These are phyloP conservation scores for Agrilus planipennis DNA, from an alignment of 1,140 invertebrate genomes.

Conservation along the genomic window DNA sequence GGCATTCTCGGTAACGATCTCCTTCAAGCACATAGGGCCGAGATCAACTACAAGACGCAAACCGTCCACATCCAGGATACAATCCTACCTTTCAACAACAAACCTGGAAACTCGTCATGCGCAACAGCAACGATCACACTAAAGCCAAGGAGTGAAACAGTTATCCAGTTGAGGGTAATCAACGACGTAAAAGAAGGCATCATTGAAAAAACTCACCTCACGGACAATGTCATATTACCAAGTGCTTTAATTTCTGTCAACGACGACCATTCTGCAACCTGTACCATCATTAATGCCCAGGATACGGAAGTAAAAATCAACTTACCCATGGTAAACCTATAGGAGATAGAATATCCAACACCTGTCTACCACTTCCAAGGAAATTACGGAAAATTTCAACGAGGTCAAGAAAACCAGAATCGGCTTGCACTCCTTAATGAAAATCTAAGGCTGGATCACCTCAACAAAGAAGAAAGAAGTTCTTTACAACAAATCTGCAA, in stretches of 20 bases:
- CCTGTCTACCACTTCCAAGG: too few relatives aligned
- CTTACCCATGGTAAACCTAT: too few relatives aligned
- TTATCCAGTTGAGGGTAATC: background rate
- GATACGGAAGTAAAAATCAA: background rate
- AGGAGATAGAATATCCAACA: too few relatives aligned
- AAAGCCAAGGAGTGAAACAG: background rate
- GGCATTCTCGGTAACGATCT: slow-evolving; percentile 3
- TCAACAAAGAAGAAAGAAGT: slow-evolving; percentile 17
- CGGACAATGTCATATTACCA: background rate
- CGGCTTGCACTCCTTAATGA: too few relatives aligned
- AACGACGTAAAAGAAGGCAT: background rate
- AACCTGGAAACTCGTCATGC: background rate
- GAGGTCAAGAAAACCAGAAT: too few relatives aligned
- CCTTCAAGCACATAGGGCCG: background rate
- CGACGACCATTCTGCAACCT: background rate
- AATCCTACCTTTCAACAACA: background rate
- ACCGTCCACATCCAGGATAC: background rate
- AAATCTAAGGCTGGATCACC: slow-evolving; percentile 13
- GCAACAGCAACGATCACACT: background rate
- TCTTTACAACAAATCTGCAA: slow-evolving; percentile 13
- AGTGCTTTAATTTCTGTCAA: background rate
- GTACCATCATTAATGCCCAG: background rate
- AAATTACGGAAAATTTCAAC: too few relatives aligned
- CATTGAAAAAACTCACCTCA: background rate
- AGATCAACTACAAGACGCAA: slow-evolving; percentile 1